Conservation (phyloP, 2,888 invertebrate species). For the Tryphoninae sp. region DNA sequence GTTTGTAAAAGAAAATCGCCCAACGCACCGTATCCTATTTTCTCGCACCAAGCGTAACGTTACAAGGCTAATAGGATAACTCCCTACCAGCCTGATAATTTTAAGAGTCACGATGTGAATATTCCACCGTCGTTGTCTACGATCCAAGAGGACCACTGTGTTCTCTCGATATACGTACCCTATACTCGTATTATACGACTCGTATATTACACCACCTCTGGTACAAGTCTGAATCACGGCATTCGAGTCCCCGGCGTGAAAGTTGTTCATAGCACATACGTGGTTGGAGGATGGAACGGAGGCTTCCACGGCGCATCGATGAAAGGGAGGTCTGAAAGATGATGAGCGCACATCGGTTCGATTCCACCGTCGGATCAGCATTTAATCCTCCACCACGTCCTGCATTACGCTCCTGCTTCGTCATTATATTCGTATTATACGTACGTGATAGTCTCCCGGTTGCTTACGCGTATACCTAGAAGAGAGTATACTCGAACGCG, state of each 20-base stretch:
- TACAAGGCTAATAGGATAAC: no score
- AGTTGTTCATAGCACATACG: no score
- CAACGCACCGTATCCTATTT: background rate
- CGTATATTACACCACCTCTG: slow-evolving; percentile 38
- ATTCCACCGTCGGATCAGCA: slow-evolving; percentile 43
- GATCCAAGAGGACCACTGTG: slow-evolving; percentile 17
- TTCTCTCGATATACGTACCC: slow-evolving; percentile 18
- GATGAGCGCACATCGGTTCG: slow-evolving; percentile 53
- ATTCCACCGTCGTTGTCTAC: background rate
- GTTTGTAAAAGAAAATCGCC: background rate
- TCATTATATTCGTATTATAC: slow-evolving; percentile 49
- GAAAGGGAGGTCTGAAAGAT: slow-evolving; percentile 2
- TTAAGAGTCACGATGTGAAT: slow-evolving; percentile 43
- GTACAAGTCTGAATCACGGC: slow-evolving; percentile 23
- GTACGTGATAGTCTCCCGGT: slow-evolving; percentile 36
- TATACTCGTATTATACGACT: slow-evolving; percentile 24
- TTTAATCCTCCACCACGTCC: slow-evolving; percentile 55
- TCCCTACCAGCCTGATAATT: slow-evolving; percentile 24
- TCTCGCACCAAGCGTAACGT: background rate
- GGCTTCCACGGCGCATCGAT: background rate
- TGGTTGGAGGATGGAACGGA: background rate
- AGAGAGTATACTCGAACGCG: background rate
- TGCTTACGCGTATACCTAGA: background rate
- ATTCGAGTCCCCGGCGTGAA: background rate
- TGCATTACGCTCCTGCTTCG: slow-evolving; percentile 49